Evolutionary conservation across 2,113 vertebrate genomes (phyloP).

Genomic region (Bos taurus): ARS-UCD2.0 NC_037340.1:64951001-64951500

Average conservation of each 20-base stretch:
- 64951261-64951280: neutral
- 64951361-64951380: neutral
- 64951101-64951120: neutral
- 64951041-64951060: neutral
- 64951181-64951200: conserved; percentile 1
- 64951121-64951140: neutral
- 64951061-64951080: neutral
- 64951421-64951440: neutral
- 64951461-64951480: conserved; percentile 16
- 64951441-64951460: neutral
- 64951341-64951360: neutral
- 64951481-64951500: neutral
- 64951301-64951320: neutral
- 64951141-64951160: neutral
- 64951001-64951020: neutral
- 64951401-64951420: neutral
- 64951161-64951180: neutral
- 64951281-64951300: neutral
- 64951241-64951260: neutral
- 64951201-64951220: neutral
- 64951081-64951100: neutral
- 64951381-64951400: neutral
- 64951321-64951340: neutral
- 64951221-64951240: neutral
- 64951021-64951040: neutral